These are phyloP conservation scores for Ia io DNA, from an alignment of 2,113 vertebrate genomes.

Conservation along the genomic window DNA sequence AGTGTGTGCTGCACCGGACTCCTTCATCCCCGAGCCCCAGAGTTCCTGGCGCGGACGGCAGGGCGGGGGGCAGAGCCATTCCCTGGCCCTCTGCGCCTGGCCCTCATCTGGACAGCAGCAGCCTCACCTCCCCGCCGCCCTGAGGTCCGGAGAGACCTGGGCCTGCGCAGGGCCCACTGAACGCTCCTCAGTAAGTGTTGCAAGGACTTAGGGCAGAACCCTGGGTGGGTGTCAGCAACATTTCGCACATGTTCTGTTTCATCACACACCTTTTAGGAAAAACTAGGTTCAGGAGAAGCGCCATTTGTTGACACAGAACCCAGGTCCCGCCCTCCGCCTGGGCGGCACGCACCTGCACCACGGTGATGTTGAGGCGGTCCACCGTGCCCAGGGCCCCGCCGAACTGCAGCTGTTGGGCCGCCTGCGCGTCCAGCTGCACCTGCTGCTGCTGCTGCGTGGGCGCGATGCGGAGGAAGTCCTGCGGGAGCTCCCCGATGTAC, in stretches of 20 bases:
- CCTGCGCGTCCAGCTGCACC: constrained; percentile 94
- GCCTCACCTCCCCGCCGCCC: neutral
- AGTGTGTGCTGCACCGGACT: neutral
- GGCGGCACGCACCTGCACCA: constrained; percentile 91
- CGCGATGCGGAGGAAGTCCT: constrained; percentile 95
- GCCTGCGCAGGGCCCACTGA: neutral
- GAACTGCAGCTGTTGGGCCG: constrained; percentile 94
- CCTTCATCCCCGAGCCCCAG: no score
- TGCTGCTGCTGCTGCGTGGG: constrained; percentile 96
- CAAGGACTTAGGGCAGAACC: neutral
- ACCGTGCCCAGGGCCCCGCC: constrained; percentile 89
- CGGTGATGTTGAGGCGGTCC: constrained; percentile 95
- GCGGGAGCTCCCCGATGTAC: constrained; percentile 94
- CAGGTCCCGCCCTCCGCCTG: accelerated
- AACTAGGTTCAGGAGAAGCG: neutral
- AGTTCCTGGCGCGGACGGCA: no score
- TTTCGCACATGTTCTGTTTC: no score
- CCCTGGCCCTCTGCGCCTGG: neutral
- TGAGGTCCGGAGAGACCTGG: no score
- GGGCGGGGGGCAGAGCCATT: neutral
- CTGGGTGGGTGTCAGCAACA: no score
- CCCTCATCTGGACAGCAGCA: no score
- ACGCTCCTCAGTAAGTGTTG: no score
- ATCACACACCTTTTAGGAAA: no score
- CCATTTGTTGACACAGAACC: no score